Base-by-base conservation (phyloP, 2,113 vertebrate genomes). In the Polypterus bichir region DNA sequence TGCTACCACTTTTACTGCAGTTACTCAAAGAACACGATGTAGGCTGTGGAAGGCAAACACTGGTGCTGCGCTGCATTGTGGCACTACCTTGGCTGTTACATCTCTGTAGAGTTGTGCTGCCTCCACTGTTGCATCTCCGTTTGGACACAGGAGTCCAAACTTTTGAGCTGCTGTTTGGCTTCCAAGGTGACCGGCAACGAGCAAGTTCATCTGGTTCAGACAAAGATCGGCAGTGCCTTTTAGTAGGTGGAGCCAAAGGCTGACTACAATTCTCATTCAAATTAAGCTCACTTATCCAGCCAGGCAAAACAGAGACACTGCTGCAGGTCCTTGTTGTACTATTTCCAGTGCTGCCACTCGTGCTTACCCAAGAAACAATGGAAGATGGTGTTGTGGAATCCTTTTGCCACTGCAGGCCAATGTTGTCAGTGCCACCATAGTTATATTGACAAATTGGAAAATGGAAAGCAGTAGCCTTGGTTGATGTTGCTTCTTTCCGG, bases 121-220 rank as follows among this genome's bases (percentile, higher is more conserved):
- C 81, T 0, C 87, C 80, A 0, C 86, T 85, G 60, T 84, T 82
- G 64, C 87, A 86, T 4, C 81, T 76, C 63, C 85, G 78, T 73
- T 87, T 89, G 59, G 82, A 83, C 65, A 88, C 76, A 0, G 77
- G 81, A 69, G 85, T 85, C 87, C 88, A 89, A 10, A 88, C 81
- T 66, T 79, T 86, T 54, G 86, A 89, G 63, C 66, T 65, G 59
- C 62, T 68, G 2, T 86, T 72, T 0, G 88, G 88, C 63, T 82
- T 82, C 87, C 87, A 85, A 0, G 78, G 86, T 0, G 86, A 84
- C 0, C 72, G 64, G 65, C 86, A 84, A 53, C 78, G 74, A 2
- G 78, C 79, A 66, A 84, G 76, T 74, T 85, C 85, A 5, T 89
- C 82, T 0, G 84, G 84, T 72, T 84, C 87, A 0, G 83, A 89